These are phyloP conservation scores for Meteorus sp. DNA, from an alignment of 1,140 invertebrate genomes.

Conservation along the genomic window DNA sequence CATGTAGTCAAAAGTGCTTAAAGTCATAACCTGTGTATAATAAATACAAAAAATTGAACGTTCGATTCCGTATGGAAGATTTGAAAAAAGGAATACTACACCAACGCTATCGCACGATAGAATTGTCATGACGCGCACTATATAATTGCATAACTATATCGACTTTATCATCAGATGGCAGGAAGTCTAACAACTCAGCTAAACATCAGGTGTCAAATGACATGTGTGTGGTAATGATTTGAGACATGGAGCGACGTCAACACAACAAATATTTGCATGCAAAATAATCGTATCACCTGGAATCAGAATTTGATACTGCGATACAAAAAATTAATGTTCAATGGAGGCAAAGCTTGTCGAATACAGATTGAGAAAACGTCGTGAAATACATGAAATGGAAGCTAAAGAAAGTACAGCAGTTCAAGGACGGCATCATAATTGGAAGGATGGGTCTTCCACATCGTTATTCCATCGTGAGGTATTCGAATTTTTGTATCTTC, in stretches of 20 bases:
- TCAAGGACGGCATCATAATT: slow-evolving; percentile 34
- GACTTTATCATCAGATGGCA: neutral
- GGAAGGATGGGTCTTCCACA: slow-evolving; percentile 19
- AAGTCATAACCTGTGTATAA: too few species aligned
- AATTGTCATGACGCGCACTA: too few species aligned
- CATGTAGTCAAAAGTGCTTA: too few species aligned
- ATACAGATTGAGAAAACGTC: slow-evolving; percentile 41
- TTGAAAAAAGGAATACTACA: too few species aligned
- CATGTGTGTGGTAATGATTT: too few species aligned
- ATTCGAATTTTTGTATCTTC: slow-evolving; percentile 37
- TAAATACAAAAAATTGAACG: too few species aligned
- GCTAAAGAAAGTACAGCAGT: slow-evolving; percentile 38
- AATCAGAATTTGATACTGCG: neutral
- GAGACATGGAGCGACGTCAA: neutral
- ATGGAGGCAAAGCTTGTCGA: slow-evolving; percentile 44
- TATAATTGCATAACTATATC: too few species aligned
- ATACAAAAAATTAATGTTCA: slow-evolving; percentile 17
- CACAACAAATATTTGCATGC: neutral
- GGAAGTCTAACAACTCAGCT: too few species aligned
- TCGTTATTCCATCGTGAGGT: slow-evolving; percentile 31
- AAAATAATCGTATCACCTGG: slow-evolving; percentile 7
- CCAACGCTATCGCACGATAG: too few species aligned
- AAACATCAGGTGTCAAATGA: too few species aligned
- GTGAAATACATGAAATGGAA: slow-evolving; percentile 39
- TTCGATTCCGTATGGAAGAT: too few species aligned